Percentiles rank a stretch among this genome's conserved stretches.
Conservation (phyloP, 2,888 invertebrate species). For the Drosophila dives region DNA sequence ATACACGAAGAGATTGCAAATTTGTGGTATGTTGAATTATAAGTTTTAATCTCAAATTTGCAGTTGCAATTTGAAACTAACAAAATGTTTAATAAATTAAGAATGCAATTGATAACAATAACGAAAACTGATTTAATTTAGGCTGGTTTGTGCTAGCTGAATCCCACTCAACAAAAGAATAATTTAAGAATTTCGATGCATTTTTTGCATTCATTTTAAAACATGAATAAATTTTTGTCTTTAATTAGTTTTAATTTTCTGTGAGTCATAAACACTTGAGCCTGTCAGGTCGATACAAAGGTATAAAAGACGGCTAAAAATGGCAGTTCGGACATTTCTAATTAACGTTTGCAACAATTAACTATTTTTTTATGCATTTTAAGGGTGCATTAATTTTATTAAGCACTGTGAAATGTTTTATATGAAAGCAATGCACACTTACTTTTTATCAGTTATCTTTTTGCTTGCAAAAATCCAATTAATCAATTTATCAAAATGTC, state of each 20-base stretch:
- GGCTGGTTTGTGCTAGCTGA: not conserved
- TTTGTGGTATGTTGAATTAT: no score
- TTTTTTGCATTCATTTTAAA: not conserved
- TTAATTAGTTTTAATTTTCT: no score
- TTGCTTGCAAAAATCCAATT: not conserved
- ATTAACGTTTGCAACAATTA: not conserved
- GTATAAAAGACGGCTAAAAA: not conserved
- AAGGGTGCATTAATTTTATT: not conserved
- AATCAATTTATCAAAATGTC: not conserved
- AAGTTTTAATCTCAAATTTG: not conserved
- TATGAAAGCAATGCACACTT: not conserved
- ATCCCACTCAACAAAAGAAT: not conserved
- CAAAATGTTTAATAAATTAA: not conserved
- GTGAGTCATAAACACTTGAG: not conserved
- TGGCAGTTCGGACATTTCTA: not conserved
- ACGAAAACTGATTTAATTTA: not conserved
- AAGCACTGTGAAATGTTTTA: not conserved
- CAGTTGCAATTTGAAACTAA: not conserved
- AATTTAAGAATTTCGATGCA: not conserved
- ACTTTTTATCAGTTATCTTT: not conserved
- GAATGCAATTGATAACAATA: not conserved
- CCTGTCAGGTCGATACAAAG: not conserved
- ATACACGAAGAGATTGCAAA: not conserved
- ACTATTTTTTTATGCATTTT: not conserved
- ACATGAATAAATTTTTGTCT: not conserved